These are phyloP conservation scores for Astyanax mexicanus DNA, from an alignment of 2,797 vertebrate genomes.

Conservation along the genomic window DNA sequence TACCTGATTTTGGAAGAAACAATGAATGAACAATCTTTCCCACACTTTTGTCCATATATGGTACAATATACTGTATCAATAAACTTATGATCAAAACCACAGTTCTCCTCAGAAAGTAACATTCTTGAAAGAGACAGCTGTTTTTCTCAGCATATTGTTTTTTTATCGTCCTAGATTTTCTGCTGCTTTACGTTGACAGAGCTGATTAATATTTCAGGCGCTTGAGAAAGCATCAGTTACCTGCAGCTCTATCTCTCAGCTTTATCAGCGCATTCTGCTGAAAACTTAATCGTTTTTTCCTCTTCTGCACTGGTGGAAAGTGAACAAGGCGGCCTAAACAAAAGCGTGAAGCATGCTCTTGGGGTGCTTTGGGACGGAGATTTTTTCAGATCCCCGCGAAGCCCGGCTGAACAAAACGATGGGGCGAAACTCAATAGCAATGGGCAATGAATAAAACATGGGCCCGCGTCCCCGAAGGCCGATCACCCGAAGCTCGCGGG, in stretches of 20 bases:
- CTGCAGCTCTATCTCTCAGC: slow-evolving; percentile 30
- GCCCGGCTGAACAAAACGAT: slow-evolving; percentile 68
- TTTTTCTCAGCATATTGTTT: background rate
- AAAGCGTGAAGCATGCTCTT: background rate
- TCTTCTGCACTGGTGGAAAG: slow-evolving; percentile 18
- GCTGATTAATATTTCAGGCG: slow-evolving; percentile 62
- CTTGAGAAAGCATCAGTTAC: slow-evolving; percentile 53
- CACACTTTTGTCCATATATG: too few species aligned
- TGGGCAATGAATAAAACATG: slow-evolving; percentile 81
- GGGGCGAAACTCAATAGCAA: slow-evolving; percentile 75
- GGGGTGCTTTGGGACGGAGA: slow-evolving; percentile 4
- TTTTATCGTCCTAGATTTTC: slow-evolving; percentile 53
- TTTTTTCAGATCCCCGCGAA: slow-evolving; percentile 25
- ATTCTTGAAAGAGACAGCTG: too few species aligned
- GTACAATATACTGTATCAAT: too few species aligned
- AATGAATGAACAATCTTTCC: too few species aligned
- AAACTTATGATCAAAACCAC: too few species aligned
- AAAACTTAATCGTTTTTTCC: slow-evolving; percentile 55
- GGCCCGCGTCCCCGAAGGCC: slow-evolving; percentile 63
- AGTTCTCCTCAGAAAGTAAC: too few species aligned
- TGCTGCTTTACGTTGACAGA: slow-evolving; percentile 49
- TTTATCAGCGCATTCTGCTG: slow-evolving; percentile 50
- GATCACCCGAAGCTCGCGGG: slow-evolving; percentile 74
- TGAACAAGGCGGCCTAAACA: background rate
- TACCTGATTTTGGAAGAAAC: too few species aligned